phyloP scores from a whole-genome alignment of 2,888 invertebrate genomes.

The Agrilus mali region DNA sequence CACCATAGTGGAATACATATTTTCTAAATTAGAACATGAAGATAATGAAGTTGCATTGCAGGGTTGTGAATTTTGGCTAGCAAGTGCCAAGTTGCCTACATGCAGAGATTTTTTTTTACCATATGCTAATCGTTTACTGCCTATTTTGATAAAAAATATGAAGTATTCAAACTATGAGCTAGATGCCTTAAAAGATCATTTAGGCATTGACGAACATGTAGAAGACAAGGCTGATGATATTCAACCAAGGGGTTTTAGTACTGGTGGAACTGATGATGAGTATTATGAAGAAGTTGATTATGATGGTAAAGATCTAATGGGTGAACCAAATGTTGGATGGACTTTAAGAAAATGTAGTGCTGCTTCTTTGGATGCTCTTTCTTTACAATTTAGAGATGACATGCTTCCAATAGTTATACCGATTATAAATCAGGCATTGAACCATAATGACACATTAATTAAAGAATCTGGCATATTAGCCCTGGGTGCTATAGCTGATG shows the following conservation, averaged over 20 bases:
- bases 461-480: constrained; percentile 92
- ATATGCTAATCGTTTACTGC: constrained; percentile 74
- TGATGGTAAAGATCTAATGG: constrained; percentile 46
- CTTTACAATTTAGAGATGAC: constrained; percentile 92
- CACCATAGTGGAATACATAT: constrained; percentile 95
- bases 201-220: constrained; percentile 91
- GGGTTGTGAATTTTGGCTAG: constrained; percentile 98
- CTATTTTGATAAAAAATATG: constrained; percentile 92
- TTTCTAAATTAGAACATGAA: constrained; percentile 80
- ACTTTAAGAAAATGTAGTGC: constrained; percentile 97
- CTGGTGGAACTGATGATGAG: constrained; percentile 42
- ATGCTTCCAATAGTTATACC: constrained; percentile 86
- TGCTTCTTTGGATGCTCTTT: constrained; percentile 91
- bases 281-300: constrained; percentile 45
- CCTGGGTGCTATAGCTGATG: constrained; percentile 47
- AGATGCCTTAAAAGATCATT: constrained; percentile 80
- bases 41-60: constrained; percentile 92
- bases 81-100: constrained; percentile 84
- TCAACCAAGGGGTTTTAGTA: constrained; percentile 86
- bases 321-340: constrained; percentile 50
- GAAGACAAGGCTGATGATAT: constrained; percentile 96
- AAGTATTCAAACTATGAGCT: constrained; percentile 95
- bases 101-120: constrained; percentile 84
- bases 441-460: constrained; percentile 88
- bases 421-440: constrained; percentile 88